Conservation (phyloP, 2,888 invertebrate genomes). For the Andrena flavipes region DNA sequence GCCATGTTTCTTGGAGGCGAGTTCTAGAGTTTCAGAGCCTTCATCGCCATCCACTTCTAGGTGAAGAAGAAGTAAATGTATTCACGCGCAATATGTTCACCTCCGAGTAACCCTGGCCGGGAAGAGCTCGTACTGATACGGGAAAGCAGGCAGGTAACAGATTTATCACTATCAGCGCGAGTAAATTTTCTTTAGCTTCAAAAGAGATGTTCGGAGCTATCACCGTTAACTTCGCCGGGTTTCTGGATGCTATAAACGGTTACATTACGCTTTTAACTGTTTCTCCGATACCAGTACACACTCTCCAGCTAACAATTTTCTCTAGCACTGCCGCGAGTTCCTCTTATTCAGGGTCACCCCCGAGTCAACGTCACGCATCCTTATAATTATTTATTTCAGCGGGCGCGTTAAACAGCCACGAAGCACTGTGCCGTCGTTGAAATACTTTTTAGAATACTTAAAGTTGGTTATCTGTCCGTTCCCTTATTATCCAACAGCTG, state of each 20-base stretch:
- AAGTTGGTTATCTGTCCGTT: not conserved
- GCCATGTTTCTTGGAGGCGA: not conserved
- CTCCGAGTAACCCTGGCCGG: slow-evolving; percentile 15
- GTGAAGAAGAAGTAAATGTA: slow-evolving; percentile 21
- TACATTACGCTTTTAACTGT: slow-evolving; percentile 32
- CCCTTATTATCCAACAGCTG: not conserved
- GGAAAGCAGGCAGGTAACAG: slow-evolving; percentile 19
- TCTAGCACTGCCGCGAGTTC: not conserved
- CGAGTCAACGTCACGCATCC: not conserved
- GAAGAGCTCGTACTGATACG: slow-evolving; percentile 29
- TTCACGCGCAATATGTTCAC: slow-evolving; percentile 30
- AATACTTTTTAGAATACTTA: not conserved
- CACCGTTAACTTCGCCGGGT: slow-evolving; percentile 45
- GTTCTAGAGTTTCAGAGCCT: not conserved
- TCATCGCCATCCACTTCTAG: not conserved
- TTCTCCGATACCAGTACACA: slow-evolving; percentile 3
- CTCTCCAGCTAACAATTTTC: not conserved
- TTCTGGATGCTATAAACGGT: slow-evolving; percentile 27
- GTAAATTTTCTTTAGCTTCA: slow-evolving; percentile 38
- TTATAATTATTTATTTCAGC: not conserved
- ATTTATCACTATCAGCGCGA: slow-evolving; percentile 53
- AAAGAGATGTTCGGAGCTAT: slow-evolving; percentile 46
- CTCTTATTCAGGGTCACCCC: not conserved
- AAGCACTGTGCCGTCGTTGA: not conserved
- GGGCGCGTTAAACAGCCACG: not conserved